Conservation (phyloP, 2,797 vertebrate species). For the Acridotheres tristis region DNA sequence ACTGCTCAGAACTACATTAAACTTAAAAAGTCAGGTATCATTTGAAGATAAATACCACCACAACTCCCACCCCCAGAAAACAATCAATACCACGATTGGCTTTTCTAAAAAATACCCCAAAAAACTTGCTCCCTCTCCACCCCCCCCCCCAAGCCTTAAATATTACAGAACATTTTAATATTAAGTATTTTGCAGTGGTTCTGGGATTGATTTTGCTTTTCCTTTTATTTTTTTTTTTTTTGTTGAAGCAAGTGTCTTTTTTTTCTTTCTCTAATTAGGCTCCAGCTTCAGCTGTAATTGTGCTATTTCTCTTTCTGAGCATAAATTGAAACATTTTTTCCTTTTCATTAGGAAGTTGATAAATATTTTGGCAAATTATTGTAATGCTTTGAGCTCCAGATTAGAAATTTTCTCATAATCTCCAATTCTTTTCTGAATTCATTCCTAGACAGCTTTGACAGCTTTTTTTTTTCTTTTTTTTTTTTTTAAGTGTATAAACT, state of each 20-base stretch:
- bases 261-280: neutral
- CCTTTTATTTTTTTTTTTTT: fast-evolving
- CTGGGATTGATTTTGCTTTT: neutral
- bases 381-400: neutral
- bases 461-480: neutral
- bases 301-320: neutral
- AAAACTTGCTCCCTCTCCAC: fast-evolving
- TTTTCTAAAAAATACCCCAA: neutral
- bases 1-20: neutral
- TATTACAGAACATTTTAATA: neutral
- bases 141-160: fast-evolving
- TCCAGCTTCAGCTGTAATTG: neutral
- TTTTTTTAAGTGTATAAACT: fast-evolving
- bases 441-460: neutral
- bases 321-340: neutral
- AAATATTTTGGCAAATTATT: neutral
- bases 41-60: neutral
- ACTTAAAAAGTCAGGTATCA: neutral
- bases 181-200: neutral
- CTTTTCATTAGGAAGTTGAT: neutral
- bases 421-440: neutral
- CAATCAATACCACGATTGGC: fast-evolving
- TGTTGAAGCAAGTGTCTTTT: neutral
- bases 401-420: neutral
- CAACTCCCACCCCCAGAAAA: fast-evolving